Evolutionary conservation across 2,113 vertebrate genomes (phyloP).

Genomic region (Pithys albifrons): DNA sequence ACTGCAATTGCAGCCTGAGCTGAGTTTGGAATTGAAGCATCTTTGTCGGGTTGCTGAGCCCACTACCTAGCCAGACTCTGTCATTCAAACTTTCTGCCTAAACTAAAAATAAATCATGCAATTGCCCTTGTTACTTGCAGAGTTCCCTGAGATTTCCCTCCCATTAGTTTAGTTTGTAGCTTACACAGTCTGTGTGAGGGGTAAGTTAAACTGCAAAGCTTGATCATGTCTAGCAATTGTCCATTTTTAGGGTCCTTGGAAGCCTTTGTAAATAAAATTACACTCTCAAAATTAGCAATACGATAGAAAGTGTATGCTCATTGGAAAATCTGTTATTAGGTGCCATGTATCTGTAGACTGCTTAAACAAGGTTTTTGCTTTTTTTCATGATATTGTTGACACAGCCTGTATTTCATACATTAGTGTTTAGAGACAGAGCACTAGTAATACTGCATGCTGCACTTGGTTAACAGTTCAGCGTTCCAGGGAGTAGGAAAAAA

Average conservation of each 20-base stretch:
- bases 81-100: not conserved
- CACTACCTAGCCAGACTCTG: too few relatives aligned
- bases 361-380: not conserved
- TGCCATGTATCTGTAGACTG: not conserved
- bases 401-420: not conserved
- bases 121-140: not conserved
- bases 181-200: not conserved
- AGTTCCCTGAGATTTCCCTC: not conserved
- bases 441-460: fast-evolving
- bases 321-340: not conserved
- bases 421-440: not conserved
- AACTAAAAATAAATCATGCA: not conserved
- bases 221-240: not conserved
- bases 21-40: not conserved
- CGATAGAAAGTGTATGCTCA: not conserved
- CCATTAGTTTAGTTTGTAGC: not conserved
- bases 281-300: not conserved
- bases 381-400: not conserved
- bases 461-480: not conserved
- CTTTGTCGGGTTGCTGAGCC: not conserved
- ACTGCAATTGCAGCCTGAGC: not conserved
- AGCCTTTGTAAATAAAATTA: not conserved
- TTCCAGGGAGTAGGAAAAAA: not conserved
- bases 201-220: not conserved
- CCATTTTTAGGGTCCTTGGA: not conserved